These are phyloP conservation scores for Cacatua alba DNA, from an alignment of 2,113 vertebrate species.

Conservation along the genomic window DNA sequence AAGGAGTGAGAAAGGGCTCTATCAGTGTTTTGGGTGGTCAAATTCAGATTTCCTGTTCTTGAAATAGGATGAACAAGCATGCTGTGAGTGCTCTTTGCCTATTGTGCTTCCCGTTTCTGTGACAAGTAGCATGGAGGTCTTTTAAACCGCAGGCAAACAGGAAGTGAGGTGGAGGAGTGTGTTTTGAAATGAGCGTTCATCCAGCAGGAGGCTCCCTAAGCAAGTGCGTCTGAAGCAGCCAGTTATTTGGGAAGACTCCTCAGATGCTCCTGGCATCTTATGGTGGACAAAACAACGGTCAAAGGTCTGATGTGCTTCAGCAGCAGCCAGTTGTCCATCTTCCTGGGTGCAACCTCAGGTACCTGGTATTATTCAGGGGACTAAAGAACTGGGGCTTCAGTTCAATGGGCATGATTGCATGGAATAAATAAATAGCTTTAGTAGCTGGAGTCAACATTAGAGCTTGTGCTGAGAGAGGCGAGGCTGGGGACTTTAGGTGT, in stretches of 20 bases:
- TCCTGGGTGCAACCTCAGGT: background rate
- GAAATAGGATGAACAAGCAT: background rate
- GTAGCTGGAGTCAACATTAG: background rate
- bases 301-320: background rate
- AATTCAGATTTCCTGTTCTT: background rate
- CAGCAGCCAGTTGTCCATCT: background rate
- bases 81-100: background rate
- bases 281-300: background rate
- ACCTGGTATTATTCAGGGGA: rapidly evolving
- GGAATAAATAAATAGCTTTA: background rate
- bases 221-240: background rate
- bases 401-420: background rate
- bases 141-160: background rate
- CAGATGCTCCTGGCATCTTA: background rate
- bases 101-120: background rate
- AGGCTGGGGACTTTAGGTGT: background rate
- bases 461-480: background rate
- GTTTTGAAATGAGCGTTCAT: background rate
- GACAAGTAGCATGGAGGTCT: background rate
- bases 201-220: background rate
- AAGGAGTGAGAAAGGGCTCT: background rate
- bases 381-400: background rate
- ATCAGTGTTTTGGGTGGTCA: background rate
- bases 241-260: background rate
- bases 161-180: background rate